These are phyloP conservation scores for Melitaea cinxia DNA, from an alignment of 1,140 invertebrate species.

Conservation along the genomic window DNA sequence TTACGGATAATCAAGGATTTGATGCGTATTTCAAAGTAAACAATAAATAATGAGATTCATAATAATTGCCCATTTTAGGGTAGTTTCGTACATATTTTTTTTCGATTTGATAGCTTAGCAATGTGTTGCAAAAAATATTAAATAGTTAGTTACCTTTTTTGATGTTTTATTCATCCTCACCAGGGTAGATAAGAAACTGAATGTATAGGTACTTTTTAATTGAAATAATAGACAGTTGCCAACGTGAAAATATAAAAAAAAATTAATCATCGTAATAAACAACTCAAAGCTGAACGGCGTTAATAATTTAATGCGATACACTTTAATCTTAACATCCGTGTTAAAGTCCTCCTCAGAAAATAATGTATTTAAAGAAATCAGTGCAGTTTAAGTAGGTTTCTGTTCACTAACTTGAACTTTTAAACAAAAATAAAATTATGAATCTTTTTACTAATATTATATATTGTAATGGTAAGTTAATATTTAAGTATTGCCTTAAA, in stretches of 20 bases:
- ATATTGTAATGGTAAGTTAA: constrained; percentile 8
- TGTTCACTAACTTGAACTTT: background rate
- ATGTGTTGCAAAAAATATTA: background rate
- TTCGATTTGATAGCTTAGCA: too few relatives aligned
- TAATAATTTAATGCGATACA: constrained; percentile 18
- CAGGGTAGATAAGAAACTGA: too few relatives aligned
- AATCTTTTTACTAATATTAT: background rate
- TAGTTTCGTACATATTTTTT: too few relatives aligned
- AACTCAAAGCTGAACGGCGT: constrained; percentile 27
- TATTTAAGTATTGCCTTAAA: background rate
- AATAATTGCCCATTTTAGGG: too few relatives aligned
- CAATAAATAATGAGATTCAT: constrained; percentile 42
- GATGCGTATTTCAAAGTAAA: constrained; percentile 65
- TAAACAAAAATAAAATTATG: background rate
- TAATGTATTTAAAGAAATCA: constrained; percentile 24
- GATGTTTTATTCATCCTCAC: background rate
- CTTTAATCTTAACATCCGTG: constrained; percentile 30
- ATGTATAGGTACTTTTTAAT: too few relatives aligned
- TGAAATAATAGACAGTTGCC: too few relatives aligned
- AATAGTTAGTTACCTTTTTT: background rate
- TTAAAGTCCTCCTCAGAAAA: too few relatives aligned
- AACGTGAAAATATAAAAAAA: background rate
- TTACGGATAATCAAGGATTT: constrained; percentile 75
- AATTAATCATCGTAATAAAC: constrained; percentile 15
- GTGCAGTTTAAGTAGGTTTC: background rate